phyloP scores from a whole-genome alignment of 2,797 vertebrate genomes.

The Enteromius viviparus region DNA sequence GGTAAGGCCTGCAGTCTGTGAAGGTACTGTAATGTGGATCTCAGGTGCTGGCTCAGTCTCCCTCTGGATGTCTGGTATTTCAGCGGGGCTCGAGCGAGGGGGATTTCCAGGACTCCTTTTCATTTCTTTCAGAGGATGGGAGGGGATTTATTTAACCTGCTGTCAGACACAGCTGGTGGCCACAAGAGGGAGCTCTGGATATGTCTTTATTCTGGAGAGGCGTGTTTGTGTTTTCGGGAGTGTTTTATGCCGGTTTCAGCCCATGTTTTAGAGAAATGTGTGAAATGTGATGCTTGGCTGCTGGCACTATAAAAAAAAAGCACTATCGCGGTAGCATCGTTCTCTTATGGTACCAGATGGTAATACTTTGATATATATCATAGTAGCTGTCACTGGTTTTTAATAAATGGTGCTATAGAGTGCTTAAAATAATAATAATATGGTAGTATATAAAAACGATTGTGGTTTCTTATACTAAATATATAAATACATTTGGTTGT shows the following conservation, averaged over 20 bases:
- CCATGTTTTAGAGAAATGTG: constrained; percentile 28
- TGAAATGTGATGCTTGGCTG: constrained; percentile 17
- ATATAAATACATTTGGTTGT: not conserved
- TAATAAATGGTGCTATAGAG: not conserved
- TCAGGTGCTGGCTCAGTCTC: constrained; percentile 47
- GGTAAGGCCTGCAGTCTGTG: constrained; percentile 55
- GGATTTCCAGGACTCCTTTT: constrained; percentile 36
- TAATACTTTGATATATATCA: not conserved
- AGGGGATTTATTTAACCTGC: constrained; percentile 26
- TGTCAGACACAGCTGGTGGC: constrained; percentile 30
- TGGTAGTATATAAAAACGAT: not conserved
- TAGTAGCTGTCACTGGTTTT: not conserved
- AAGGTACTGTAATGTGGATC: constrained; percentile 50
- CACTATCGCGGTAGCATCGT: not conserved
- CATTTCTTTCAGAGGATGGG: constrained; percentile 31
- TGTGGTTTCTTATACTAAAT: not conserved
- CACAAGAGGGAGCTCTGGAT: constrained; percentile 75
- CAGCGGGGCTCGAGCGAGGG: constrained; percentile 33
- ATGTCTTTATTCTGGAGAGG: constrained; percentile 40
- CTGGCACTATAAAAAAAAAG: constrained; percentile 7
- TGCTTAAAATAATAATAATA: not conserved
- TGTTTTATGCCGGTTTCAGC: constrained; percentile 27
- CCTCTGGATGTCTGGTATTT: constrained; percentile 52
- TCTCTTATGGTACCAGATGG: not conserved
- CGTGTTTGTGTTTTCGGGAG: not conserved